Base-by-base conservation (phyloP, 2,113 vertebrate species). In the Gymnocephalus cernua region DNA sequence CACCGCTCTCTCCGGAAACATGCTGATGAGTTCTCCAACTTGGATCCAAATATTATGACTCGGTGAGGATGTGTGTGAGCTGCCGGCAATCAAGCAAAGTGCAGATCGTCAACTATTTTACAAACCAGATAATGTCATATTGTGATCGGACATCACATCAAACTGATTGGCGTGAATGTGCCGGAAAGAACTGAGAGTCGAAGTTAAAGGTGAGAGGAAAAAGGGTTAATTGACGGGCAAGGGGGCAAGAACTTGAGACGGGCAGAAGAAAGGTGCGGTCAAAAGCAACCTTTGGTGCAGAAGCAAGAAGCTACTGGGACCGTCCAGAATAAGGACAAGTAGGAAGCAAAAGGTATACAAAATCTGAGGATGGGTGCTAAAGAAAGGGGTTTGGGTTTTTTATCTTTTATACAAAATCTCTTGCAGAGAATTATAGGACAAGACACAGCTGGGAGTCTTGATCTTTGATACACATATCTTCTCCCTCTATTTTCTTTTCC, bases 41-140 rank as follows among this genome's bases (percentile, higher is more conserved):
- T 68, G 29, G 77, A 74, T 82, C 90, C 87, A 91, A 91, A 92
- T 88, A 88, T 91, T 91, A 85, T 85, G 84, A 89, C 79, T 91
- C 38, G 11, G 27, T 27, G 19, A 72, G 73, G 56, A 71, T 75
- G 62, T 67, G 47, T 45, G 65, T 48, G 62, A 44, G 64, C 56
- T 13, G 32, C n/a, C 12, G 12, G 80, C 72, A 90, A 91, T 93
- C 91, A 89, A 70, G 51, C 75, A 64, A 76, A 93, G 88, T 91
- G 87, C 89, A 77, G 73, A 88, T 82, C 41, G 48, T 86, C 59
- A 79, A 63, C 75, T 47, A 61, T 77, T 87, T 77, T 48, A 74
- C 56, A 73, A 83, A 88, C 79, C 27, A 54, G 76, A 79, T 79
- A 79, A 70, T 68, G 73, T 57, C 35, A 15, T 76, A 53, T 71